Evolutionary conservation across 2,888 invertebrate species (phyloP).

Genomic region (Phortica magna): DNA sequence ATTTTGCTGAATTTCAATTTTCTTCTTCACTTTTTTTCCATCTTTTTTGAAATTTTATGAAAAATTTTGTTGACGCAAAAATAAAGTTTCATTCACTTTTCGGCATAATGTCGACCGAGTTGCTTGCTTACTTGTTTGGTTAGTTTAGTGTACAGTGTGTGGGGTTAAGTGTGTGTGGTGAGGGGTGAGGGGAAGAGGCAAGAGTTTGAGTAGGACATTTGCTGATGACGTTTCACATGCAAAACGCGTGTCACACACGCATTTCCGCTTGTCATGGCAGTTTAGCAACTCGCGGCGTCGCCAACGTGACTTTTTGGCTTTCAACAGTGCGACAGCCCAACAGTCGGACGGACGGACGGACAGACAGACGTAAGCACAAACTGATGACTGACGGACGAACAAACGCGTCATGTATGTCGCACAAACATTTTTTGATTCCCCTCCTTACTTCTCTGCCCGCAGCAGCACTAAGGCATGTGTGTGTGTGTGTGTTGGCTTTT

Average conservation of each 20-base stretch:
- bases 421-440: conserved; percentile 51
- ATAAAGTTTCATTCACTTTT: too few species aligned
- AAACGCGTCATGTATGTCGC: conserved; percentile 40
- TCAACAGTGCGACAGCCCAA: not conserved
- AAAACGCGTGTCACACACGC: conserved; percentile 73
- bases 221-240: conserved; percentile 72
- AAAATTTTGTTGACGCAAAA: too few species aligned
- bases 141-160: too few species aligned
- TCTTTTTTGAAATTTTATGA: conserved; percentile 41
- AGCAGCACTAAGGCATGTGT: conserved; percentile 35
- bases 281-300: conserved; percentile 51
- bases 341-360: conserved; percentile 17
- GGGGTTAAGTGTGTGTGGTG: too few species aligned
- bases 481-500: conserved; percentile 16
- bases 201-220: conserved; percentile 27
- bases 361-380: conserved; percentile 37
- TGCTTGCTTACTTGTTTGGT: too few species aligned
- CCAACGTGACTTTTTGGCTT: conserved; percentile 17
- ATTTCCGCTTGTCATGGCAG: conserved; percentile 72
- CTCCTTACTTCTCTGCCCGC: conserved; percentile 60
- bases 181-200: too few species aligned
- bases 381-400: conserved; percentile 37
- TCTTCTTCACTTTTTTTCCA: conserved; percentile 68
- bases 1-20: conserved; percentile 24
- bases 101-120: too few species aligned